Evolutionary conservation across 2,888 invertebrate genomes (phyloP), one percentile per base, ranked within the genome.

Genomic region (Plebejus melissa): DNA sequence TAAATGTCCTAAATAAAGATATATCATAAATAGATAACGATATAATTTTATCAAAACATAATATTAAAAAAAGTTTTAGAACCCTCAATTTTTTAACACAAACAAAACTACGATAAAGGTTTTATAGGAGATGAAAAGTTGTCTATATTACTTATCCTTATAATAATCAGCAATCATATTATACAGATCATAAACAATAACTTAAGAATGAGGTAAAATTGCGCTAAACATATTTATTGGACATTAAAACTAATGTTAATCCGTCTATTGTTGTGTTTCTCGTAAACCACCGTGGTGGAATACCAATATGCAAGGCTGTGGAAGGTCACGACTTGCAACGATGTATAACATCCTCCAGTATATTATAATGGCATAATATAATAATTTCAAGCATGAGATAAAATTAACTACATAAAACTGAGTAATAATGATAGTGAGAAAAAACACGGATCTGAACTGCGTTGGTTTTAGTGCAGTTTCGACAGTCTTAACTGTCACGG

Each of bases 231-330:
- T 75, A 77, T 77, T 78, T 79, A 79, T 77, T 77, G 77, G 74
- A 79, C 77, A 80, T 80, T 80, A 80, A 79, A 80, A 79, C 46
- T 78, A 79, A 80, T 79, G 79, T 78, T 80, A 79, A 80, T 79
- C 78, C 79, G 74, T 71, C 77, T 78, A 79, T 79, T 79, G 79
- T 79, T 76, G 75, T 76, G 74, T 76, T 76, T 74, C 71, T 75
- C 78, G 76, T 69, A 74, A 74, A 60, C 72, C 50, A 72, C 72
- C 13, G 50, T 54, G 28, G 46, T 60, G 72, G 82, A 83, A 84
- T 85, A 84, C 83, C 81, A 83, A 84, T 84, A 82, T 82, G 83
- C 89, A 90, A 89, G 88, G 88, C 84, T 90, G 86, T 80, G 83
- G 81, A 82, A 87, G 83, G 84, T 83, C 87, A 83, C 60, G 72